phyloP scores from a whole-genome alignment of 2,888 invertebrate species.

The Salticus scenicus region DNA sequence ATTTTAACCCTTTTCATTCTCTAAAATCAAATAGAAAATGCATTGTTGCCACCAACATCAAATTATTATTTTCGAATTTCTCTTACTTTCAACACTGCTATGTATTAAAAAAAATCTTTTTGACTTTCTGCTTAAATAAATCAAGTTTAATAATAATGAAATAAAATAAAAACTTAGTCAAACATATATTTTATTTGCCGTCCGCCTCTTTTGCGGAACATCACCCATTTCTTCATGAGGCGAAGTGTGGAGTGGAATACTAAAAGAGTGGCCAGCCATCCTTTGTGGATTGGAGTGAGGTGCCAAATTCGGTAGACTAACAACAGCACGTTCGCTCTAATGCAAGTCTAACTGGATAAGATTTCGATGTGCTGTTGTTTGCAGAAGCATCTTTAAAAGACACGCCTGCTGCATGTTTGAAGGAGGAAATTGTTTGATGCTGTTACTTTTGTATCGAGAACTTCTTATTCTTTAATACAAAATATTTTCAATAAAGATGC shows the following conservation, averaged over 20 bases:
- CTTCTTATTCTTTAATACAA: too few species aligned
- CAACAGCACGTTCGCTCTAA: constrained; percentile 7
- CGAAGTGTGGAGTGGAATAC: not conserved
- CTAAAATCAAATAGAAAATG: too few species aligned
- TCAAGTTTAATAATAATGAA: not conserved
- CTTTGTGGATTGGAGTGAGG: not conserved
- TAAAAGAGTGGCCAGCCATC: not conserved
- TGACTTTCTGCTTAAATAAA: not conserved
- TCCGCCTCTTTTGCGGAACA: not conserved
- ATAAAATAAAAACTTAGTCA: not conserved
- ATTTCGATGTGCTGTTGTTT: not conserved
- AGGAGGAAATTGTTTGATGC: not conserved
- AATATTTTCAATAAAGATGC: too few species aligned
- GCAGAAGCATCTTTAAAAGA: not conserved
- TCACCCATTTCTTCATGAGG: not conserved
- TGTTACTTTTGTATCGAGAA: not conserved
- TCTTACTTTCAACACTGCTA: too few species aligned
- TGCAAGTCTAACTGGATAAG: constrained; percentile 15
- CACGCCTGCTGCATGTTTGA: not conserved
- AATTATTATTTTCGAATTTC: too few species aligned
- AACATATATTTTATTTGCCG: constrained; percentile 8
- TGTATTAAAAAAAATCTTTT: too few species aligned
- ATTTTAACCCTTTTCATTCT: too few species aligned
- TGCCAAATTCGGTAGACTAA: not conserved
- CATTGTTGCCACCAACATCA: too few species aligned